These are phyloP conservation scores for Xestia ashworthii DNA, from an alignment of 2,888 invertebrate species.

Conservation along the genomic window DNA sequence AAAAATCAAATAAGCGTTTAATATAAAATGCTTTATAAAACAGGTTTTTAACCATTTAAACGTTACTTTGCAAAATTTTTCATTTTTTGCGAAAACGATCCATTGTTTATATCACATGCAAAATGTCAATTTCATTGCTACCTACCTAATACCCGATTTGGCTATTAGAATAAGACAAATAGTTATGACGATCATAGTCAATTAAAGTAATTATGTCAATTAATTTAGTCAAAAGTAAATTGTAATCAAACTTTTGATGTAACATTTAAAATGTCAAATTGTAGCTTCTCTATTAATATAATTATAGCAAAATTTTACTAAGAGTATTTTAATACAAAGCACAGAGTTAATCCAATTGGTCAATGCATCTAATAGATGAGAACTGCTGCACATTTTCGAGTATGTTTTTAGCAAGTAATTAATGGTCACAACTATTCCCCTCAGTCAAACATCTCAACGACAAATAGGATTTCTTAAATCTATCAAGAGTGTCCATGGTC, in stretches of 20 bases:
- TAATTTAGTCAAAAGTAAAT: slow-evolving; percentile 28
- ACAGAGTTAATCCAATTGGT: slow-evolving; percentile 29
- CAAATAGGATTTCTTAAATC: slow-evolving; percentile 35
- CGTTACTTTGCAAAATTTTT: slow-evolving; percentile 37
- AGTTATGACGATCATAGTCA: slow-evolving; percentile 54
- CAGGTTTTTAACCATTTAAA: slow-evolving; percentile 36
- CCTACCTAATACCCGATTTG: slow-evolving; percentile 61
- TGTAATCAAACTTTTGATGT: neutral
- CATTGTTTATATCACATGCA: slow-evolving; percentile 56
- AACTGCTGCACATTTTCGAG: slow-evolving; percentile 16
- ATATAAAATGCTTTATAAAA: neutral
- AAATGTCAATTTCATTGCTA: slow-evolving; percentile 56
- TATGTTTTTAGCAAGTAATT: slow-evolving; percentile 32
- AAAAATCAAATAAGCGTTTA: slow-evolving; percentile 4
- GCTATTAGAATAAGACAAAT: slow-evolving; percentile 57
- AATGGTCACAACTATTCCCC: slow-evolving; percentile 61
- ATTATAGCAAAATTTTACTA: slow-evolving; percentile 28
- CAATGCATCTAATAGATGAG: slow-evolving; percentile 23
- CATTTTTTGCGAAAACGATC: slow-evolving; percentile 43
- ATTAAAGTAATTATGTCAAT: slow-evolving; percentile 10
- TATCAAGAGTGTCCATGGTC: slow-evolving; percentile 50
- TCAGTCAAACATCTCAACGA: slow-evolving; percentile 44
- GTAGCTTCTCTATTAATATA: slow-evolving; percentile 9
- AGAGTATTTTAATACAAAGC: slow-evolving; percentile 43
- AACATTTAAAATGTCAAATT: slow-evolving; percentile 22